Evolutionary conservation across 2,113 vertebrate species (phyloP), one percentile per base, ranked within the genome.

Genomic region (Poecile atricapillus): DNA sequence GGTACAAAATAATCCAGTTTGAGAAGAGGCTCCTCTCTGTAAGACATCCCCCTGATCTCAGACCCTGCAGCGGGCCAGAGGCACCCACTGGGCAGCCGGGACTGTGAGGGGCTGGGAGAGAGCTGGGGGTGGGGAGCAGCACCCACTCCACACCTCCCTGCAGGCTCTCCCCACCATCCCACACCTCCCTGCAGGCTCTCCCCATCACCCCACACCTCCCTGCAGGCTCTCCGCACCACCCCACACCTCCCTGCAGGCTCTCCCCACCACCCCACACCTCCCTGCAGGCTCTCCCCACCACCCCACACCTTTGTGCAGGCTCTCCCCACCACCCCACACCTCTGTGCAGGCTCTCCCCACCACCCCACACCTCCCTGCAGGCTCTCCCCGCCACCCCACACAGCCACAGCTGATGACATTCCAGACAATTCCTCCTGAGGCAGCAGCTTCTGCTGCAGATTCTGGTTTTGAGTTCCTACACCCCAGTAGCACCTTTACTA

Each of bases 241-340:
- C n/a, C n/a, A n/a, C n/a, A n/a, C n/a, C n/a, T n/a, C n/a, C n/a
- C n/a, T n/a, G n/a, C n/a, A n/a, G n/a, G n/a, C n/a, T n/a, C n/a
- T n/a, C n/a, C n/a, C n/a, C n/a, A 37, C 10, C n/a, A n/a, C n/a
- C n/a, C n/a, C n/a, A n/a, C n/a, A n/a, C n/a, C n/a, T n/a, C n/a
- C n/a, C n/a, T n/a, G n/a, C n/a, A n/a, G n/a, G n/a, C n/a, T n/a
- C n/a, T n/a, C n/a, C n/a, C n/a, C n/a, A 37, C n/a, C n/a, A n/a
- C n/a, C n/a, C n/a, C n/a, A n/a, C n/a, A n/a, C n/a, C n/a, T n/a
- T n/a, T n/a, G n/a, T n/a, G n/a, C n/a, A n/a, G n/a, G n/a, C n/a
- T n/a, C n/a, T n/a, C n/a, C n/a, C n/a, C n/a, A 39, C 12, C 39
- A 39, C 39, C 2, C 1, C 0, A 0, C 80, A 74, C n/a, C n/a